phyloP scores from a whole-genome alignment of 1,140 invertebrate species.

The Asobara japonica region DNA sequence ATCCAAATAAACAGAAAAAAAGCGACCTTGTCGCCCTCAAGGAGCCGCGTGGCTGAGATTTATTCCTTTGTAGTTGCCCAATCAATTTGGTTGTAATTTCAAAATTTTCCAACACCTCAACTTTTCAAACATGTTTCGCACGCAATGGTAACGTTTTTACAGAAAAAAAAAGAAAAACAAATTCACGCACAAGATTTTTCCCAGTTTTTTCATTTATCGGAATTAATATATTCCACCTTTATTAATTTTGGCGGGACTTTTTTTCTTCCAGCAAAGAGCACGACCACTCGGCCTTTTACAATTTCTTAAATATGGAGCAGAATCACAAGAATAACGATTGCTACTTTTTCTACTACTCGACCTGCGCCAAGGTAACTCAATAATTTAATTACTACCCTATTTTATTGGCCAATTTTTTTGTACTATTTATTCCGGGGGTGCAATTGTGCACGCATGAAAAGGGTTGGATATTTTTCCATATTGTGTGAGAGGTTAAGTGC shows the following conservation, averaged over 20 bases:
- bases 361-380: constrained; percentile 78
- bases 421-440: background rate
- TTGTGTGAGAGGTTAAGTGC: constrained; percentile 53
- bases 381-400: constrained; percentile 25
- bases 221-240: background rate
- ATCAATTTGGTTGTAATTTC: constrained; percentile 31
- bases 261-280: constrained; percentile 58
- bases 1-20: constrained; percentile 32
- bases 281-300: constrained; percentile 62
- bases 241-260: constrained; percentile 21
- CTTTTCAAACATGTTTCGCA: constrained; percentile 56
- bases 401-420: background rate
- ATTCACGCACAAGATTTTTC: background rate
- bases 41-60: constrained; percentile 12
- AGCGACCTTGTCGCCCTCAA: constrained; percentile 13
- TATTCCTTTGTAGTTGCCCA: background rate
- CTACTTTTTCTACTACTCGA: constrained; percentile 87
- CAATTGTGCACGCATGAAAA: background rate
- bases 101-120: constrained; percentile 24
- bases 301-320: constrained; percentile 63
- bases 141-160: constrained; percentile 57
- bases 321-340: constrained; percentile 78
- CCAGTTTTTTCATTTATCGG: background rate
- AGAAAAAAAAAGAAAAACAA: background rate
- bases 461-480: constrained; percentile 38